Evolutionary conservation across 2,888 invertebrate species (phyloP).

Genomic region (Caenorhabditis sp.): DNA sequence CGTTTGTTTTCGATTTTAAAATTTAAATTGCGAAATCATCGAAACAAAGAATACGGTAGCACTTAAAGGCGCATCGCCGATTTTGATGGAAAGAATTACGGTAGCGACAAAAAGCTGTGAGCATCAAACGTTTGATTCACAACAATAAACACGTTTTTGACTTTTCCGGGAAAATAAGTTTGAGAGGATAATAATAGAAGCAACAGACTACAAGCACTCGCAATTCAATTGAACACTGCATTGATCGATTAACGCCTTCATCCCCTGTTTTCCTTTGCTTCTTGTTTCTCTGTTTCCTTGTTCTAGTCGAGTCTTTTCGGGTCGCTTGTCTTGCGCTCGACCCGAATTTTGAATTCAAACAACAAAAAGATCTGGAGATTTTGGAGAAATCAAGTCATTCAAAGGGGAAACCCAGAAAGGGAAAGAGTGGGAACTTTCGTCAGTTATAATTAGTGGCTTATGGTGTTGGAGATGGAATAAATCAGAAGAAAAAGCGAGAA

Average conservation of each 20-base stretch:
- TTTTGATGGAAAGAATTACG: neutral
- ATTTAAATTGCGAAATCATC: neutral
- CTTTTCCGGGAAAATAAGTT: no score
- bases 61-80: neutral
- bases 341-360: neutral
- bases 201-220: conserved; percentile 1
- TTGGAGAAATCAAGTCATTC: no score
- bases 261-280: no score
- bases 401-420: no score
- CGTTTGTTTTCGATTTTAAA: no score
- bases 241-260: conserved; percentile 11
- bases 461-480: neutral
- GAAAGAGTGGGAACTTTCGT: no score
- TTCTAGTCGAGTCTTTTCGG: neutral
- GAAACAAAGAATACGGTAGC: neutral
- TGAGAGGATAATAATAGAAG: neutral
- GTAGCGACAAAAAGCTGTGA: neutral
- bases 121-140: no score
- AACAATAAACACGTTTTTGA: no score
- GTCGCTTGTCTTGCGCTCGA: neutral
- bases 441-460: neutral
- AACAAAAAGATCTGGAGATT: neutral
- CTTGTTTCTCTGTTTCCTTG: neutral
- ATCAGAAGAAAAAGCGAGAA: neutral
- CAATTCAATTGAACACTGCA: conserved; percentile 3